phyloP scores from a whole-genome alignment of 2,888 invertebrate genomes.

The Netelia melanura region DNA sequence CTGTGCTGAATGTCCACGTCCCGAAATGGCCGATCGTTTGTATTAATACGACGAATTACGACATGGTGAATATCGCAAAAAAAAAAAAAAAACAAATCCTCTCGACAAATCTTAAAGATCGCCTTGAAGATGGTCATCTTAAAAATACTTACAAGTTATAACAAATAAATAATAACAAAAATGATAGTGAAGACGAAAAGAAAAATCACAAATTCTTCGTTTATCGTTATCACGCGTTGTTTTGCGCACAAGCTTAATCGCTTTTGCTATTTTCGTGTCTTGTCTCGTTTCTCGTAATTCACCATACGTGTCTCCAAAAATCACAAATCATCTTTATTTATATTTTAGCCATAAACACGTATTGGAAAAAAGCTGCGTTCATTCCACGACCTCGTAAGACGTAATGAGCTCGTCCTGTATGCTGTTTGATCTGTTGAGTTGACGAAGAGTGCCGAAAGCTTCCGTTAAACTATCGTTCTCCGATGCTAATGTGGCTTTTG shows the following conservation, averaged over 20 bases:
- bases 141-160: conserved; percentile 78
- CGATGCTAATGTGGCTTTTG: conserved; percentile 88
- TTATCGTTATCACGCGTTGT: conserved; percentile 62
- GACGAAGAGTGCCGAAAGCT: conserved; percentile 87
- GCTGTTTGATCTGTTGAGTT: conserved; percentile 91
- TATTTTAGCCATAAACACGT: conserved; percentile 74
- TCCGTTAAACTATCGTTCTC: conserved; percentile 87
- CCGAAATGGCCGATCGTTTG: background rate
- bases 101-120: conserved; percentile 46
- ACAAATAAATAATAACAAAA: conserved; percentile 82
- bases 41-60: conserved; percentile 18
- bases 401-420: conserved; percentile 93
- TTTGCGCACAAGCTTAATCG: conserved; percentile 48
- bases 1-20: too few relatives aligned
- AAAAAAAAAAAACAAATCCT: conserved; percentile 9
- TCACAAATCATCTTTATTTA: conserved; percentile 30
- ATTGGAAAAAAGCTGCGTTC: conserved; percentile 74
- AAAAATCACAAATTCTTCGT: conserved; percentile 73
- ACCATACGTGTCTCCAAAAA: background rate
- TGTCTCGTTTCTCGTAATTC: conserved; percentile 51
- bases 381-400: conserved; percentile 80
- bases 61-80: conserved; percentile 32
- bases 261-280: conserved; percentile 57
- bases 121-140: conserved; percentile 38
- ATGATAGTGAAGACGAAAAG: conserved; percentile 40